Base-by-base conservation (phyloP, 1,140 invertebrate species). In the Zaprionus gabonicus region DNA sequence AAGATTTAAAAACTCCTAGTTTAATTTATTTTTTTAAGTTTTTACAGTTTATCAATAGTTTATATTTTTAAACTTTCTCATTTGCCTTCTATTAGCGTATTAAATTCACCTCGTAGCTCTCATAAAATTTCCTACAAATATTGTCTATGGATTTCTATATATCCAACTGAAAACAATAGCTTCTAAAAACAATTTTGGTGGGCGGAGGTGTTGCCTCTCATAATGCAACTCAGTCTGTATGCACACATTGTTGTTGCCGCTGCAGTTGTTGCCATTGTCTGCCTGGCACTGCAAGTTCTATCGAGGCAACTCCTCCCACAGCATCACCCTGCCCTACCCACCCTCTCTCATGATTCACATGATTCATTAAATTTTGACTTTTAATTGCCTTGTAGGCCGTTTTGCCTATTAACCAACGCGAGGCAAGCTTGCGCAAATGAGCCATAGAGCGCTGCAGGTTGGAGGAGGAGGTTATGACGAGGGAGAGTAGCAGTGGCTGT, bases 361-460 rank as follows among this genome's bases (percentile, higher is more conserved):
- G 69, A 72, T 67, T 76, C 69, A 76, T 72, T 71, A 58, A 28
- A 64, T 56, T 59, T 71, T 59, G 41, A 76, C 53, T 74, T 86
- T 87, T 87, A 87, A 90, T 88, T 88, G 72, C 66, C 81, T 80
- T 84, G 85, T 88, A 88, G 85, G 85, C 78, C 75, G 84, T 80
- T 87, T 88, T 72, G 84, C 80, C 77, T 88, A 87, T 87, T 87
- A 87, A 83, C 55, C 71, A 66, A 64, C 65, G 55, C 25, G 38
- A 15, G 41, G 44, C 25, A 41, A 17, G 69, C 72, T 86, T 86
- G 82, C 78, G 78, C 76, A 82, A 82, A 75, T 71, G 70, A 69
- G 63, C 46, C 12, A 59, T 60, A 59, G 55, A 65, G 17, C 20
- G 15, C 17, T 41, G 59, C 55, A 68, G 57, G 57, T 41, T 58